Conservation (phyloP, 2,113 vertebrate species). For the Uria aalge region DNA sequence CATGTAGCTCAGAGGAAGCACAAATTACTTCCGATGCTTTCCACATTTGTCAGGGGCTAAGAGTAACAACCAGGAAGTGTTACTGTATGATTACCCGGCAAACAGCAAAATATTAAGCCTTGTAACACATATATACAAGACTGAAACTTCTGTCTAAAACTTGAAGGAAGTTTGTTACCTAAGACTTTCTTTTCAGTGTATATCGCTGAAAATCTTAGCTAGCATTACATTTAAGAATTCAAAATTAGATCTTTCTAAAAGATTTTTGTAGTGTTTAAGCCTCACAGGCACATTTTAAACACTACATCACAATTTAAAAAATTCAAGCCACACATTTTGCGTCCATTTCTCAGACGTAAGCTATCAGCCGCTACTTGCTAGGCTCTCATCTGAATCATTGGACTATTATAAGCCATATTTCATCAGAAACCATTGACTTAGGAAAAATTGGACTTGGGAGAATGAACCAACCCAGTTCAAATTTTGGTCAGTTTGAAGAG, state of each 20-base stretch:
- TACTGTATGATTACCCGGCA: not conserved
- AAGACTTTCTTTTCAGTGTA: not conserved
- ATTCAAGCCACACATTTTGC: not conserved
- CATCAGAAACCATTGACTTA: not conserved
- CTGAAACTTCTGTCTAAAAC: not conserved
- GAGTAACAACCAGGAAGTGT: not conserved
- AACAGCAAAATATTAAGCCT: not conserved
- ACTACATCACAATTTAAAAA: not conserved
- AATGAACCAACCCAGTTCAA: conserved; percentile 21
- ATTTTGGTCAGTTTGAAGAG: not conserved
- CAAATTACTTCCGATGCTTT: not conserved
- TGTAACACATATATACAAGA: not conserved
- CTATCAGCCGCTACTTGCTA: not conserved
- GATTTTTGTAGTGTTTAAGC: not conserved
- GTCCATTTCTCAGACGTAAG: not conserved
- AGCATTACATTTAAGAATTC: not conserved
- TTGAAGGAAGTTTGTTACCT: not conserved
- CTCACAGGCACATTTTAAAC: not conserved
- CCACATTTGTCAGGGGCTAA: not conserved
- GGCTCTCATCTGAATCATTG: not conserved
- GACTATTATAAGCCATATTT: not conserved
- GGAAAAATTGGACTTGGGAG: not conserved
- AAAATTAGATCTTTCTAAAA: not conserved
- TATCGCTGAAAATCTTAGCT: not conserved
- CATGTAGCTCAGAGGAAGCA: not conserved